Evolutionary conservation across 2,888 invertebrate genomes (phyloP), one percentile per base, ranked within the genome.

Genomic region (Leucophenga montana): DNA sequence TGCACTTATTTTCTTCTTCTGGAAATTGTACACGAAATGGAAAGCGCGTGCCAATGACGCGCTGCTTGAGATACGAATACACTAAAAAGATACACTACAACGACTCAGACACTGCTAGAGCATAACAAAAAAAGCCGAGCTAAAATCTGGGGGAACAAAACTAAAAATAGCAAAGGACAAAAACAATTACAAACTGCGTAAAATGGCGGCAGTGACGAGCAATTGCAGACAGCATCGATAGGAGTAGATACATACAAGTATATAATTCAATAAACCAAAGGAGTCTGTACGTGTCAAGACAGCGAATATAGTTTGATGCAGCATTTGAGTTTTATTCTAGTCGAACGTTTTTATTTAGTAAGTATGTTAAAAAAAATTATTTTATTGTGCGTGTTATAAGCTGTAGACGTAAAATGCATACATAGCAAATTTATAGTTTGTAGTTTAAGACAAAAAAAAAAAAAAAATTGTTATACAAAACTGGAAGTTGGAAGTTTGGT

Each of bases 151-250:
- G 61, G 61, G 61, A 39, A n/a, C 44, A 16, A 18, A 20, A 48
- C 22, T 64, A 48, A 64, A 64, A 64, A 64, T 64, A 64, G 62
- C 62, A 39, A 46, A 20, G 16, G 14, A 20, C 13, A 18, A 46
- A 62, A 62, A 62, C 62, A 64, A 64, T 64, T 48, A 46, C 62
- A 64, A 16, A 64, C 33, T 33, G 33, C 3, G 31, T 57, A 57
- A 54, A 18, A 13, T 54, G 13, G 31, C 27, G n/a, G 57, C n/a
- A 14, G 16, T 2, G 22, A 8, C 1, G 0, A 11, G 4, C 0
- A 11, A 56, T 9, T 22, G 56, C 14, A 14, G 27, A 9, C 56
- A 22, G 27, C 27, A 56, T 11, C 18, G 27, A 56, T 13, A 22
- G 13, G 56, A 39, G 39, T 39, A 11, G 8, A 11, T 31, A 56